Evolutionary conservation across 2,113 vertebrate species (phyloP).

Genomic region (Alosa alosa): DNA sequence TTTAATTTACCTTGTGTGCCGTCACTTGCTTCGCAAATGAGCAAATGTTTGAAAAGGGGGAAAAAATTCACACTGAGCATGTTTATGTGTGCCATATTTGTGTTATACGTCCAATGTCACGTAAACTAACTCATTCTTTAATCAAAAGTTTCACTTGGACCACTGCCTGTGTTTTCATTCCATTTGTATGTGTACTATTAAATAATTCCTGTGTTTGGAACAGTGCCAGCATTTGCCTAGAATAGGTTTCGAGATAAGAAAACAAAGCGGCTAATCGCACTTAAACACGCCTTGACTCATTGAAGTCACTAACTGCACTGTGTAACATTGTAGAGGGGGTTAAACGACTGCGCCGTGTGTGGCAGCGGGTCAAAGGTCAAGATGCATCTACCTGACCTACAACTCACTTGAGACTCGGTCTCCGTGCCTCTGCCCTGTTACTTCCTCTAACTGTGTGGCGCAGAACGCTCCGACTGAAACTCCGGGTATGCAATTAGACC

Average conservation of each 20-base stretch:
- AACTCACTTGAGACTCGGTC: background rate
- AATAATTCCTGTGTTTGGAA: background rate
- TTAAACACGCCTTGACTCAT: background rate
- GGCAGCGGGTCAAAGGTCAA: background rate
- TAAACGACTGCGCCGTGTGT: background rate
- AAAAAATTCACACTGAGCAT: background rate
- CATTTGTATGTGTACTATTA: background rate
- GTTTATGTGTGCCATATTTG: background rate
- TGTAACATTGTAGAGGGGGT: background rate
- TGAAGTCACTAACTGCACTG: background rate
- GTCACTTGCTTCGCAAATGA: too few species aligned
- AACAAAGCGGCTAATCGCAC: background rate
- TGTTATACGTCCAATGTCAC: background rate
- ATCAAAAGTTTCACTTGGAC: background rate
- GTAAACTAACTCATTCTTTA: background rate
- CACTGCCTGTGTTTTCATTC: background rate
- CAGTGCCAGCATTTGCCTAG: background rate
- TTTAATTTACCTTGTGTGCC: too few species aligned
- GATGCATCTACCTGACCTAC: slow-evolving; percentile 1
- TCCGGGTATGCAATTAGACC: slow-evolving; percentile 49
- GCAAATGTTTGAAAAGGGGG: too few species aligned
- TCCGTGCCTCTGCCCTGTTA: background rate
- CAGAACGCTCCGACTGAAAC: slow-evolving; percentile 17
- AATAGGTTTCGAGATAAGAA: background rate
- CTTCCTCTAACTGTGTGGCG: background rate